Evolutionary conservation across 2,797 vertebrate genomes (phyloP), one percentile per base, ranked within the genome.

Genomic region (Graptemys geographica): DNA sequence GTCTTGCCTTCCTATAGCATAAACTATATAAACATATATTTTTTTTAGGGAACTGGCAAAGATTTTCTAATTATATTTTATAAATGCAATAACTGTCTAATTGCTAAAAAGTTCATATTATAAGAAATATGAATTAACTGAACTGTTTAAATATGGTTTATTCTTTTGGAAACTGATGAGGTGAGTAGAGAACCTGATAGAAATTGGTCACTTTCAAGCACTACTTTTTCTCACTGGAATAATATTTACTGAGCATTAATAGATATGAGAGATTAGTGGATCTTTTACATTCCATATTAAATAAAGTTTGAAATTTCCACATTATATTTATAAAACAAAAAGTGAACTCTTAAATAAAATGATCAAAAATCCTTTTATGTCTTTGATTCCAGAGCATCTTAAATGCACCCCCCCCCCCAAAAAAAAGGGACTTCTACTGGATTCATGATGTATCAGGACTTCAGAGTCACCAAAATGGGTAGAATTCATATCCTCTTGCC

Each of bases 11-110:
- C 94, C 94, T 92, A 56, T 91, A 84, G 92, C 93, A 81, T 91
- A 44, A 84, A 87, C 52, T 83, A 18, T 83, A 87, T 28, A 86
- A 96, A 88, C 52, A 94, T 69, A 72, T 92, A 89, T 94, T 96
- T 94, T 79, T 72, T 94, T 97, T 95, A 96, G 94, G 69, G n/a
- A 95, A 95, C 86, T 49, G 55, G 28, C 28, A 82, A 89, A 59
- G 31, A 81, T 51, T 92, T 88, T 86, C 74, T 41, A 25, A 37
- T 62, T 79, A 7, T 92, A 83, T 93, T 91, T 92, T 81, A 78
- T 82, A 21, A 88, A 87, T 19, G 91, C 72, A 95, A 84, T 86
- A 84, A 87, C 84, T 91, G 86, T 87, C 57, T 69, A 82, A 53
- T 89, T 82, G 79, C 72, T 31, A 79, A 84, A 57, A 89, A 90